Evolutionary conservation across 2,888 invertebrate genomes (phyloP).

Genomic region (Drepana falcataria): DNA sequence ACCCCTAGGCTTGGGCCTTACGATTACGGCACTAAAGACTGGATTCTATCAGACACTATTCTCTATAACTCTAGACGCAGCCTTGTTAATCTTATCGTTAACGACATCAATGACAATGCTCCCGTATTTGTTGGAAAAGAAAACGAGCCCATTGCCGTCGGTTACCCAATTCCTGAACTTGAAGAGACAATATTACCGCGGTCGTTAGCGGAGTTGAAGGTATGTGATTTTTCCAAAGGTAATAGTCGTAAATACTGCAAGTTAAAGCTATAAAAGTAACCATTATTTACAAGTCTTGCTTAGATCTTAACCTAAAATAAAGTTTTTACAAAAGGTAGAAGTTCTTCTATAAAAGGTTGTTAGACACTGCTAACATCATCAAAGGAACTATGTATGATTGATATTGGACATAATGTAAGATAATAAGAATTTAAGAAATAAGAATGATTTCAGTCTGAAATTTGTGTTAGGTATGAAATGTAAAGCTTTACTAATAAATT

Average conservation of each 20-base stretch:
- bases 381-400: no score
- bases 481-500: no score
- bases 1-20: slow-evolving; percentile 42
- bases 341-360: no score
- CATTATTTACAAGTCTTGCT: not conserved
- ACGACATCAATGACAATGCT: slow-evolving; percentile 74
- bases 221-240: slow-evolving; percentile 19
- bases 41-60: slow-evolving; percentile 63
- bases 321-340: no score
- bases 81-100: slow-evolving; percentile 68
- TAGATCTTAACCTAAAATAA: not conserved
- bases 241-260: not conserved
- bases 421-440: no score
- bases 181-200: slow-evolving; percentile 57
- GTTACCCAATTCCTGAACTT: slow-evolving; percentile 63
- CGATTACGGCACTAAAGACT: slow-evolving; percentile 56
- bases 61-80: slow-evolving; percentile 51
- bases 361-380: no score
- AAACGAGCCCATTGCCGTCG: slow-evolving; percentile 56
- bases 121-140: slow-evolving; percentile 64
- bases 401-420: no score
- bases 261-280: not conserved
- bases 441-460: no score
- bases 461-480: no score
- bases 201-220: slow-evolving; percentile 65